Conservation (phyloP, 2,888 invertebrate species). For the Hofmannophila pseudospretella region DNA sequence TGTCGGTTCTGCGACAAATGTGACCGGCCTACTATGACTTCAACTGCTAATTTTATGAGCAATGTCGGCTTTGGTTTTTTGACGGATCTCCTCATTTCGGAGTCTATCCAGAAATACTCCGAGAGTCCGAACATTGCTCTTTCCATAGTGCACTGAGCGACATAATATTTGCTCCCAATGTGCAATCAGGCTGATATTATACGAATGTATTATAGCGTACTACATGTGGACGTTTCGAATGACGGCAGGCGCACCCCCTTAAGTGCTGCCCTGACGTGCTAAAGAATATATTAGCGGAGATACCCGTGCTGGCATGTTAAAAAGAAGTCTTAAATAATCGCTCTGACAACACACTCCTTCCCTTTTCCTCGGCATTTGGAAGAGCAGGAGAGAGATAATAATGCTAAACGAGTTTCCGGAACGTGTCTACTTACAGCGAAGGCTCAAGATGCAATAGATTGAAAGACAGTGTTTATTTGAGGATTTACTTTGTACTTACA, state of each 20-base stretch:
- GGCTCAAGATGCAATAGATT: constrained; percentile 6
- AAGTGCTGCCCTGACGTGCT: constrained; percentile 46
- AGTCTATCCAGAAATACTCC: too few relatives aligned
- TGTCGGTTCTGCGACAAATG: too few relatives aligned
- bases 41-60: too few relatives aligned
- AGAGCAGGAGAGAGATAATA: constrained; percentile 4
- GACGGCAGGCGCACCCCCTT: constrained; percentile 45
- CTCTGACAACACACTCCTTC: constrained; percentile 5
- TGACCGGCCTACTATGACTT: too few relatives aligned
- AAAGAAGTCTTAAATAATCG: constrained; percentile 15
- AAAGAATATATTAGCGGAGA: constrained; percentile 52
- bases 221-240: constrained; percentile 41
- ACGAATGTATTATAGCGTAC: constrained; percentile 41
- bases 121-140: too few relatives aligned
- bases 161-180: constrained; percentile 17
- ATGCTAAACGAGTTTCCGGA: constrained; percentile 9
- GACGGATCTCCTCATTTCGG: too few relatives aligned
- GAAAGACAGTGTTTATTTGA: constrained; percentile 9
- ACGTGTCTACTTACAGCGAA: constrained; percentile 9
- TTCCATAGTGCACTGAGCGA: constrained; percentile 20
- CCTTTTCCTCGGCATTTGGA: background rate
- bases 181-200: constrained; percentile 17
- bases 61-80: too few relatives aligned
- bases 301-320: constrained; percentile 19
- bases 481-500: constrained; percentile 9